Evolutionary conservation across 2,113 vertebrate genomes (phyloP).

Genomic region (Sturnus vulgaris): DNA sequence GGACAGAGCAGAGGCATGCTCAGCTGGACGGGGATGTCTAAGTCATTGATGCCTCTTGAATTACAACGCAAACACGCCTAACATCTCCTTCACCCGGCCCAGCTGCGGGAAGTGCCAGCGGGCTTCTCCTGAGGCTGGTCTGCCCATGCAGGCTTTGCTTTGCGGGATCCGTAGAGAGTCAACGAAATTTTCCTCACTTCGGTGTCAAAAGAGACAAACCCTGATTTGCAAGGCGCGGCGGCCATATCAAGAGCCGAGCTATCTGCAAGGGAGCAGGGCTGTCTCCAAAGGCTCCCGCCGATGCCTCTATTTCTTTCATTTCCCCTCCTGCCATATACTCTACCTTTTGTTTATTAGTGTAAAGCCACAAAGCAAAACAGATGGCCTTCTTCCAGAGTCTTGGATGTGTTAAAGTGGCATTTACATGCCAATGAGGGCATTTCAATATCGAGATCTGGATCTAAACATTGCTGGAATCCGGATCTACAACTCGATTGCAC

Average conservation of each 20-base stretch:
- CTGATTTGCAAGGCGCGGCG: slow-evolving; percentile 51
- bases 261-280: slow-evolving; percentile 4
- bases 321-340: slow-evolving; percentile 59
- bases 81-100: background rate
- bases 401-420: slow-evolving; percentile 76
- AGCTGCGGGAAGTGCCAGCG: background rate
- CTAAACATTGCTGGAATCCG: slow-evolving; percentile 51
- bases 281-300: slow-evolving; percentile 59
- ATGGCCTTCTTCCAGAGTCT: slow-evolving; percentile 75
- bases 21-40: background rate
- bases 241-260: slow-evolving; percentile 73
- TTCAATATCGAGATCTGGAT: slow-evolving; percentile 74
- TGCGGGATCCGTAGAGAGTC: background rate
- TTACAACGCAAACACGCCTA: background rate
- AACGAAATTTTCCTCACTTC: slow-evolving; percentile 48
- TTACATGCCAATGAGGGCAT: slow-evolving; percentile 73
- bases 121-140: background rate
- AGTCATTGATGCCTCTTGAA: background rate
- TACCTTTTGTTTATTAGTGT: slow-evolving; percentile 81
- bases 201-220: slow-evolving; percentile 49
- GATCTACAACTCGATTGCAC: slow-evolving; percentile 52
- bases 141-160: background rate
- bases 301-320: slow-evolving; percentile 67
- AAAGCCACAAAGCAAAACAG: slow-evolving; percentile 77
- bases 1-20: background rate